Evolutionary conservation across 2,888 invertebrate species (phyloP).

Genomic region (Gastracanthus pulcherrimus): DNA sequence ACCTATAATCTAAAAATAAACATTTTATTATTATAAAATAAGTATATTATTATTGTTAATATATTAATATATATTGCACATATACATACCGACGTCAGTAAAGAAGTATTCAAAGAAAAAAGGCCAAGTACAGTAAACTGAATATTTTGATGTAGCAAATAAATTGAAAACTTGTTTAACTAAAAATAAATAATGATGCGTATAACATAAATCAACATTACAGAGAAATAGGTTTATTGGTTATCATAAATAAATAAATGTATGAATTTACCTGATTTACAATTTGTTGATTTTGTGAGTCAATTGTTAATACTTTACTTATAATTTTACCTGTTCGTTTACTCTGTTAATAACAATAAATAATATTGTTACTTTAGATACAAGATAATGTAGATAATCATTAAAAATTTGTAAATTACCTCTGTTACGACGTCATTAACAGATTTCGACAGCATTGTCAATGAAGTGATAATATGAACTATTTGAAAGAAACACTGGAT

Average conservation of each 20-base stretch:
- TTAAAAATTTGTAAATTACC: too few relatives aligned
- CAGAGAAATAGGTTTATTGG: background rate
- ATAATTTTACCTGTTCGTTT: background rate
- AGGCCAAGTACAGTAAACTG: slow-evolving; percentile 13
- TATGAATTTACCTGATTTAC: background rate
- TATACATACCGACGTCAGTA: slow-evolving; percentile 27
- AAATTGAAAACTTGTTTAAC: background rate
- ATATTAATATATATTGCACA: too few relatives aligned
- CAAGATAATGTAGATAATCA: background rate
- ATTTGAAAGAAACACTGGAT: background rate
- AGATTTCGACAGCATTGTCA: background rate
- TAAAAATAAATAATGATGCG: background rate
- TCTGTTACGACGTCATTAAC: background rate
- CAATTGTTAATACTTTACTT: background rate
- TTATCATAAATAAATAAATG: too few relatives aligned
- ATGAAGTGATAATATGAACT: background rate
- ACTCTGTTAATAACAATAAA: background rate
- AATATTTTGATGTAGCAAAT: slow-evolving; percentile 8
- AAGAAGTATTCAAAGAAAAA: slow-evolving; percentile 19
- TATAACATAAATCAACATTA: too few relatives aligned
- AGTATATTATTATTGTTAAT: too few relatives aligned
- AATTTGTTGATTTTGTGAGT: background rate
- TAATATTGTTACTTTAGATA: background rate
- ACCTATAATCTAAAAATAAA: slow-evolving; percentile 18
- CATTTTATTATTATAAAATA: too few relatives aligned